These are phyloP conservation scores for Drosophila repleta DNA, from an alignment of 1,140 invertebrate species.

Conservation along the genomic window DNA sequence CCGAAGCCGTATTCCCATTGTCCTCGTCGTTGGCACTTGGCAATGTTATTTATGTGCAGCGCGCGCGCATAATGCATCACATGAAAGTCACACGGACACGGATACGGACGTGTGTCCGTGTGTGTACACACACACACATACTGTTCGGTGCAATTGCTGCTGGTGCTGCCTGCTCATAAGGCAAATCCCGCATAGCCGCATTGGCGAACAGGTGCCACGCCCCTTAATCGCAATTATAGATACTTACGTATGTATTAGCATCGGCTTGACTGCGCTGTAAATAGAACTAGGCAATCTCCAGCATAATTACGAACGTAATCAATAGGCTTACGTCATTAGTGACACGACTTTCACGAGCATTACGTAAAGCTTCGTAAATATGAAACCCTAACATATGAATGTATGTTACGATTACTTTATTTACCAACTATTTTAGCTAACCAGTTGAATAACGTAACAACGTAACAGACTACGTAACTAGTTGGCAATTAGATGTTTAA, in stretches of 20 bases:
- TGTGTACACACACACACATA: background rate
- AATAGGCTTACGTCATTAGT: too few relatives aligned
- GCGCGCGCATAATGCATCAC: constrained; percentile 52
- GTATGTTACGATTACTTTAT: background rate
- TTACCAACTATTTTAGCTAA: too few relatives aligned
- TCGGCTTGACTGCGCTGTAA: background rate
- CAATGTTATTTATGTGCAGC: constrained; percentile 35
- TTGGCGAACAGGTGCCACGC: constrained; percentile 32
- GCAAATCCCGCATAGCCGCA: constrained; percentile 14
- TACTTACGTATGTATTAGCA: constrained; percentile 32
- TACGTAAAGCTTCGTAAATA: too few relatives aligned
- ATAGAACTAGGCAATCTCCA: background rate
- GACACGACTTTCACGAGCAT: too few relatives aligned
- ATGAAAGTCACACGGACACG: constrained; percentile 28
- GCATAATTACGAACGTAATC: too few relatives aligned
- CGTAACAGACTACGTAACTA: background rate
- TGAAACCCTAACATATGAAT: background rate
- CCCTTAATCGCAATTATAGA: constrained; percentile 40
- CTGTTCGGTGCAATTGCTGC: background rate
- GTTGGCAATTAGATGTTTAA: too few relatives aligned
- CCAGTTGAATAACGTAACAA: background rate
- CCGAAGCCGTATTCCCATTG: constrained; percentile 33
- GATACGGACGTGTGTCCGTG: background rate
- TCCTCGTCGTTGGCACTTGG: constrained; percentile 24
- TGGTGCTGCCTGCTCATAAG: constrained; percentile 14